Evolutionary conservation across 2,888 invertebrate genomes (phyloP).

Genomic region (Apotomis turbidana): DNA sequence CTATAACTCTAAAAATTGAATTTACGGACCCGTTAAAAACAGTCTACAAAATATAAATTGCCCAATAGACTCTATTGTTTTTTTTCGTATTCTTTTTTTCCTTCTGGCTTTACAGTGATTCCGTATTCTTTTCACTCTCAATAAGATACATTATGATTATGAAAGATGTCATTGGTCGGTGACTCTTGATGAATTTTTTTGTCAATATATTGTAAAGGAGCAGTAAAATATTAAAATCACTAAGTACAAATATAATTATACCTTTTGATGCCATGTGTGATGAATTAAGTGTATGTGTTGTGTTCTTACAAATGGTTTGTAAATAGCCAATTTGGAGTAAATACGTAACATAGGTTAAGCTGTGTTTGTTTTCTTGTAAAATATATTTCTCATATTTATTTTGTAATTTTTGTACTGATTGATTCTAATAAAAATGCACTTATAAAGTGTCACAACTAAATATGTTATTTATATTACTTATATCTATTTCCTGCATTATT

Average conservation of each 20-base stretch:
- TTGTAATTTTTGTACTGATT: constrained; percentile 73
- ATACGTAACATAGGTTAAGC: constrained; percentile 43
- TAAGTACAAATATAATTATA: constrained; percentile 67
- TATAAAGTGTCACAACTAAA: constrained; percentile 71
- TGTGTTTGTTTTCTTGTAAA: constrained; percentile 54
- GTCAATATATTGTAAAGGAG: constrained; percentile 42
- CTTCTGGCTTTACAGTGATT: too few relatives aligned
- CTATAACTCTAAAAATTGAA: too few relatives aligned
- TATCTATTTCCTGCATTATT: too few relatives aligned
- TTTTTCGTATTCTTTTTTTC: too few relatives aligned
- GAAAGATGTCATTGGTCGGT: neutral
- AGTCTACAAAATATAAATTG: too few relatives aligned
- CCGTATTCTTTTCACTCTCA: too few relatives aligned
- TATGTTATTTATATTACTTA: constrained; percentile 41
- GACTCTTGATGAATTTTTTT: too few relatives aligned
- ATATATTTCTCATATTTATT: constrained; percentile 68
- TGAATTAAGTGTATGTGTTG: constrained; percentile 27
- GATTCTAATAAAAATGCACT: constrained; percentile 77
- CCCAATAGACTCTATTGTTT: too few relatives aligned
- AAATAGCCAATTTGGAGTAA: constrained; percentile 29
- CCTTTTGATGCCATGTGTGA: constrained; percentile 69
- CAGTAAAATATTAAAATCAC: constrained; percentile 43
- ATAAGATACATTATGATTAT: too few relatives aligned
- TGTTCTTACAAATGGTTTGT: constrained; percentile 19
- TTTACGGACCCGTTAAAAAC: too few relatives aligned